Evolutionary conservation across 2,888 invertebrate species (phyloP).

Genomic region (Drosophila paramelanica): DNA sequence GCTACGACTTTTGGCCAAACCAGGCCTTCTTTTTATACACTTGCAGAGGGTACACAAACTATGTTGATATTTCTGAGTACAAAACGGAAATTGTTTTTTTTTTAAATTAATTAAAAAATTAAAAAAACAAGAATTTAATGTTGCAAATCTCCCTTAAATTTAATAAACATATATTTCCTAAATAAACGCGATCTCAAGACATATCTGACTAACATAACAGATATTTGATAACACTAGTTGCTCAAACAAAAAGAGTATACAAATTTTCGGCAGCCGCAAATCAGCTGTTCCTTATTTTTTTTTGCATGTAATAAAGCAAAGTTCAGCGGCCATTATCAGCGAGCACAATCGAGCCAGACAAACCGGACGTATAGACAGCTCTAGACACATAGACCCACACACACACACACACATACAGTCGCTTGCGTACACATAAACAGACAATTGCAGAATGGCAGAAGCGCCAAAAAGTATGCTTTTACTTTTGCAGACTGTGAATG

Average conservation of each 20-base stretch:
- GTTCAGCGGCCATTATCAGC: slow-evolving; percentile 73
- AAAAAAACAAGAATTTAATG: too few relatives aligned
- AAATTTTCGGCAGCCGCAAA: not conserved
- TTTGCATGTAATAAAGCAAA: slow-evolving; percentile 68
- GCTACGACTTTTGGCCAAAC: slow-evolving; percentile 46
- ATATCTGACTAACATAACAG: too few relatives aligned
- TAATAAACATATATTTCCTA: too few relatives aligned
- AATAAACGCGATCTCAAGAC: too few relatives aligned
- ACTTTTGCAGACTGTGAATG: slow-evolving; percentile 56
- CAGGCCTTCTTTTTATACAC: slow-evolving; percentile 24
- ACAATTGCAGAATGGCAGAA: slow-evolving; percentile 36
- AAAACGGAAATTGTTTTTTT: too few relatives aligned
- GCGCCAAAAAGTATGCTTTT: slow-evolving; percentile 65
- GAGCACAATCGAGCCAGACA: slow-evolving; percentile 61
- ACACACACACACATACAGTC: slow-evolving; percentile 15
- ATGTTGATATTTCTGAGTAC: too few relatives aligned
- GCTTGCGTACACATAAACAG: slow-evolving; percentile 7
- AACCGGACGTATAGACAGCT: slow-evolving; percentile 51
- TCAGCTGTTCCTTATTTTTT: slow-evolving; percentile 10
- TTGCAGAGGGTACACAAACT: not conserved
- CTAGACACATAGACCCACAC: slow-evolving; percentile 31
- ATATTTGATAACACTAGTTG: too few relatives aligned
- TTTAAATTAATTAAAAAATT: too few relatives aligned
- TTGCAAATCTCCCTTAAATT: too few relatives aligned
- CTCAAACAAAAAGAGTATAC: slow-evolving; percentile 13